Evolutionary conservation across 2,888 invertebrate species (phyloP), one percentile per base, ranked within the genome.

Genomic region (Sthenelais limicola): DNA sequence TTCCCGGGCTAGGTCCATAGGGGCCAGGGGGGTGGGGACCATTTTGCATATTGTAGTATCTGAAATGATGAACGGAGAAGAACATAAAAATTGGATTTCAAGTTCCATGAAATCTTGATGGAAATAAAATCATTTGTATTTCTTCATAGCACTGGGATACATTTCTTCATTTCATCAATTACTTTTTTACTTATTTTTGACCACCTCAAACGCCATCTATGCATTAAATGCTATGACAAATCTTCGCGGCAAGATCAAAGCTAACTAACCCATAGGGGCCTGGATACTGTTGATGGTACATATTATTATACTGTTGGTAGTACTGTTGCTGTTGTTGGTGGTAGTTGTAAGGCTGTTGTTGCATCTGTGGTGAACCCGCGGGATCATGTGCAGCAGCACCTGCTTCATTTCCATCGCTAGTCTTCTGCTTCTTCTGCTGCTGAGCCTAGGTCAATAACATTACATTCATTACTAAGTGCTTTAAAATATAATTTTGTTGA

Each of bases 271-370:
- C 62, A 35, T 62, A 62, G 38, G 35, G 62, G 1, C 21, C 38
- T n/a, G 62, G 62, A 28, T 62, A 62, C 38, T 56, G 56, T 24
- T 62, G 62, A 35, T 35, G 49, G 30, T 66, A 66, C 38, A 66
- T 43, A 26, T 66, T 35, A 43, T 66, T 38, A 2, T 35, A 18
- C 35, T 33, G 43, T n/a, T 28, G 15, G 66, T 66, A 66, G 38
- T 38, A 15, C n/a, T n/a, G 38, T n/a, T 18, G 62, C 12, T 62
- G 38, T 18, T 62, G 62, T 21, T 62, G 38, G 28, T 62, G 38
- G 15, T 43, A 43, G 47, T 43, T 15, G 47, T 43, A 30, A 30
- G 32, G 56, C 5, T 28, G 67, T 1, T 32, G 67, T 26, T 32
- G 67, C 3, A 43, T 47, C 9, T 32, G 67, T 7, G 49, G 67